Evolutionary conservation across 2,113 vertebrate genomes (phyloP).

Genomic region (Corapipo altera): DNA sequence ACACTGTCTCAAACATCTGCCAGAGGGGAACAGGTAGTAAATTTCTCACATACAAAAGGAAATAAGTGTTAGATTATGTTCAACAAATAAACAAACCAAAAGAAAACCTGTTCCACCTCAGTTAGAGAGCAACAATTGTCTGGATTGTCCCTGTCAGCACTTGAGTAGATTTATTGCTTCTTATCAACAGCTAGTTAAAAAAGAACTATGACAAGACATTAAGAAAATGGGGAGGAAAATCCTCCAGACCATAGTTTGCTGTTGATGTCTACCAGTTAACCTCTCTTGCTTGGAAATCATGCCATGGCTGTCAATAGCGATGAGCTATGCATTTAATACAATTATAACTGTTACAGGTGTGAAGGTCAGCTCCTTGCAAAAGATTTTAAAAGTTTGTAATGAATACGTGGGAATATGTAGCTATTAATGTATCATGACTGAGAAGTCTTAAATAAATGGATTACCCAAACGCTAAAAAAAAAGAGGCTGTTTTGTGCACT

Average conservation of each 20-base stretch:
- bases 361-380: background rate
- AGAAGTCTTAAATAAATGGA: background rate
- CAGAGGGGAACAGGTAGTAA: slow-evolving; percentile 37
- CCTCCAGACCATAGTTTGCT: background rate
- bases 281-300: background rate
- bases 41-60: slow-evolving; percentile 20
- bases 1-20: slow-evolving; percentile 43
- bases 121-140: background rate
- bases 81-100: slow-evolving; percentile 50
- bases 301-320: background rate
- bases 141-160: slow-evolving; percentile 47
- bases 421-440: background rate
- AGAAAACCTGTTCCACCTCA: slow-evolving; percentile 34
- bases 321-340: background rate
- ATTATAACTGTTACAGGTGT: background rate
- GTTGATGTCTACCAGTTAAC: background rate
- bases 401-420: background rate
- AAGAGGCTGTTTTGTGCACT: background rate
- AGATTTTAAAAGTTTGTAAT: background rate
- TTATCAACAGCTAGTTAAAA: slow-evolving; percentile 48
- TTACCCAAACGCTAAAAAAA: background rate
- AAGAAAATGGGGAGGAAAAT: background rate
- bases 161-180: slow-evolving; percentile 50
- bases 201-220: slow-evolving; percentile 2
- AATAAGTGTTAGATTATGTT: slow-evolving; percentile 16